phyloP scores from a whole-genome alignment of 2,797 vertebrate species.

The Dryobates pubescens region DNA sequence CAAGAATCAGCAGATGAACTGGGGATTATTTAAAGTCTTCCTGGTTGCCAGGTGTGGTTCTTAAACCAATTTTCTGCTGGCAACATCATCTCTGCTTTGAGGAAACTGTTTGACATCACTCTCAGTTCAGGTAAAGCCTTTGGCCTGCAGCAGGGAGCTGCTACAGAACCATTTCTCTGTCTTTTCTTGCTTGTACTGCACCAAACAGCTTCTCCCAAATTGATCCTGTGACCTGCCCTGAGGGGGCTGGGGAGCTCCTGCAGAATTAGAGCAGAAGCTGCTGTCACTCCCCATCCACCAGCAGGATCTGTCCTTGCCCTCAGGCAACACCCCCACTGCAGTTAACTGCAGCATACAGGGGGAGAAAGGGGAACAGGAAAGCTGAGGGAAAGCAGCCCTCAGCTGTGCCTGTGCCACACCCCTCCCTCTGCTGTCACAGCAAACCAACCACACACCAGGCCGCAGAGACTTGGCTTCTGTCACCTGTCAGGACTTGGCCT shows the following conservation, averaged over 20 bases:
- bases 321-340: background rate
- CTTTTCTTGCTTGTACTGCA: background rate
- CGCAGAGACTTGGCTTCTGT: accelerated
- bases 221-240: background rate
- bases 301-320: accelerated
- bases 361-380: background rate
- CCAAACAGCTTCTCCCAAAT: no score
- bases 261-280: background rate
- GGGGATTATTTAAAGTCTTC: background rate
- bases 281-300: background rate
- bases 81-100: accelerated
- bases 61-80: background rate
- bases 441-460: background rate
- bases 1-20: accelerated
- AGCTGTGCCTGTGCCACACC: background rate
- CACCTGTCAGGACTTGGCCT: background rate
- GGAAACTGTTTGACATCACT: accelerated
- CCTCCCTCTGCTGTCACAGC: accelerated
- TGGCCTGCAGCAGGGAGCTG: accelerated
- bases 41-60: background rate
- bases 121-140: accelerated
- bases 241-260: accelerated
- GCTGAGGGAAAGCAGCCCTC: accelerated
- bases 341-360: accelerated
- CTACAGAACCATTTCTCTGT: accelerated